A percentile compares a stretch with the other conserved stretches of the same genome.
Conservation (phyloP, 1,140 invertebrate species). For the Cotesia vestalis region DNA sequence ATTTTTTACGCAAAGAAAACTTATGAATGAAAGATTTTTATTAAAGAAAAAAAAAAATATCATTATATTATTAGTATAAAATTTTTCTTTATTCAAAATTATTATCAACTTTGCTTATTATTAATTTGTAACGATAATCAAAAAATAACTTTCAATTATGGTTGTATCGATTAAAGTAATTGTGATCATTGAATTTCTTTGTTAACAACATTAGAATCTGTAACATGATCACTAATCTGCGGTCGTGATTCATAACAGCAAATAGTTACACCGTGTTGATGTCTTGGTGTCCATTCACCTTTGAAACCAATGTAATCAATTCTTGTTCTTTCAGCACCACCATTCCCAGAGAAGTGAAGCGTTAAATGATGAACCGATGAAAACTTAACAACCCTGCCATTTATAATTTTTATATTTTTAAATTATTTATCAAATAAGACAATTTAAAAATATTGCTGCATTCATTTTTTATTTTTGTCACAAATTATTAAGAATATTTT, state of each 20-base stretch:
- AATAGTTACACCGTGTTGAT: constrained; percentile 88
- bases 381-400: constrained; percentile 80
- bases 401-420: neutral
- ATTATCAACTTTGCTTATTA: neutral
- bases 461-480: too few species aligned
- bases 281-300: constrained; percentile 87
- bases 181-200: constrained; percentile 68
- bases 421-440: neutral
- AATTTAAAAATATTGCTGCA: too few species aligned
- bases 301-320: constrained; percentile 95
- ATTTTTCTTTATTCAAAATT: too few species aligned
- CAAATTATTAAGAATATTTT: too few species aligned
- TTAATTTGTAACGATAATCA: neutral
- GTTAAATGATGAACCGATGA: constrained; percentile 87
- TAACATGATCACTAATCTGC: constrained; percentile 81
- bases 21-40: too few species aligned
- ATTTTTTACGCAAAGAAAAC: too few species aligned
- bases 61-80: too few species aligned
- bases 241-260: constrained; percentile 88
- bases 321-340: constrained; percentile 82
- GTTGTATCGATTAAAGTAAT: too few species aligned
- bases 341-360: constrained; percentile 89
- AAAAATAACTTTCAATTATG: too few species aligned
- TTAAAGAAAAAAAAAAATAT: too few species aligned
- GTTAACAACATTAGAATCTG: constrained; percentile 68